phyloP scores from a whole-genome alignment of 2,113 vertebrate species.

The Rhinoderma darwinii region DNA sequence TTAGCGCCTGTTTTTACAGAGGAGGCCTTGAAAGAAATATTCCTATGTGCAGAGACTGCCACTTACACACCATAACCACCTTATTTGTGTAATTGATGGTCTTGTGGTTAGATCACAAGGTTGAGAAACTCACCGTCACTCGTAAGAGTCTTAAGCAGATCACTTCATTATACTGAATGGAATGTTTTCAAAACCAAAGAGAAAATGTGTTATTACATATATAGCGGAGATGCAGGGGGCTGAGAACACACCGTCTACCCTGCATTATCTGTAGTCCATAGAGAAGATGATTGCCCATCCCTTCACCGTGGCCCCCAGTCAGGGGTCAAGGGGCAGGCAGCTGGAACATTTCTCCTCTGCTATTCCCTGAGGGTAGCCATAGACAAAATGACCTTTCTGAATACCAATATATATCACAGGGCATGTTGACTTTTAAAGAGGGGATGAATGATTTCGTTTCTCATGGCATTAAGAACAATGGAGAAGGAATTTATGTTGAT shows the following conservation, averaged over 20 bases:
- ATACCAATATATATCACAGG: constrained; percentile 33
- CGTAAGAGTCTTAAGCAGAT: constrained; percentile 35
- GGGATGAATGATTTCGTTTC: constrained; percentile 2
- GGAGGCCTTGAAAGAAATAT: constrained; percentile 38
- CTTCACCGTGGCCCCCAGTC: constrained; percentile 23
- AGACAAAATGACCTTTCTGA: constrained; percentile 35
- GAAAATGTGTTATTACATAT: neutral
- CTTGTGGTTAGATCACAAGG: constrained; percentile 44
- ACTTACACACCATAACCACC: constrained; percentile 41
- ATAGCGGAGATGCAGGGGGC: neutral
- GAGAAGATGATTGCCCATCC: constrained; percentile 21
- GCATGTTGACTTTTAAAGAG: constrained; percentile 20
- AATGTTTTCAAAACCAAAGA: constrained; percentile 17
- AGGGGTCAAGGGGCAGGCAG: constrained; percentile 47
- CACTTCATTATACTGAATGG: constrained; percentile 43
- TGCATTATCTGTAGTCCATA: neutral
- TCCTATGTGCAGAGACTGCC: constrained; percentile 8
- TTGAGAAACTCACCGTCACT: constrained; percentile 34
- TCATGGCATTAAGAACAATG: neutral
- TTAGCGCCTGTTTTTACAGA: constrained; percentile 45
- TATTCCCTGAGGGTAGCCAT: constrained; percentile 25
- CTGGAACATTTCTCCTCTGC: constrained; percentile 42
- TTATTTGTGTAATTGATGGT: constrained; percentile 54
- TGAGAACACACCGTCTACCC: neutral
- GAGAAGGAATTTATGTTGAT: neutral